Percentiles rank a stretch among this genome's conserved stretches.
Conservation (phyloP, 2,888 invertebrate species). For the Stenolophus ochropezus region DNA sequence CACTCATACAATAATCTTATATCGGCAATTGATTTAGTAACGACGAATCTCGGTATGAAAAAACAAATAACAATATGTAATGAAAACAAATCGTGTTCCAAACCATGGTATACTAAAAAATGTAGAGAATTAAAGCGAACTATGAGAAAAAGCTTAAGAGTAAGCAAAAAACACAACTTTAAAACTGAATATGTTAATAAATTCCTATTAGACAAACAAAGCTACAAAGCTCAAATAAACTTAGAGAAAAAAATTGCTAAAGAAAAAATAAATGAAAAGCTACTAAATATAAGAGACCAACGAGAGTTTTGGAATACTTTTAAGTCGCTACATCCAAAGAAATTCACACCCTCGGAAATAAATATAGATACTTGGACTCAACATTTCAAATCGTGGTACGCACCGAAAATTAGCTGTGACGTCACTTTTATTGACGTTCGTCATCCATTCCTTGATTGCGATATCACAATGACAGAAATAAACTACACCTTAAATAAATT, state of each 20-base stretch:
- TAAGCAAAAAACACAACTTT: too few relatives aligned
- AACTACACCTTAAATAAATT: neutral
- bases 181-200: neutral
- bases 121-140: neutral
- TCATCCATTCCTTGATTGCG: neutral
- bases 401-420: neutral
- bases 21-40: neutral
- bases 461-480: neutral
- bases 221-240: neutral
- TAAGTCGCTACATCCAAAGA: neutral
- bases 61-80: neutral
- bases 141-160: too few relatives aligned
- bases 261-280: too few relatives aligned
- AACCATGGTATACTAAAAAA: neutral
- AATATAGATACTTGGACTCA: neutral
- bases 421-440: neutral
- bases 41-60: neutral
- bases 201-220: neutral
- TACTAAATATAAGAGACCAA: neutral
- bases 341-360: too few relatives aligned
- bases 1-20: neutral
- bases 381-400: neutral
- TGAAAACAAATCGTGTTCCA: neutral
- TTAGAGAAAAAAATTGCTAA: neutral
- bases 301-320: neutral